Evolutionary conservation across 2,113 vertebrate species (phyloP).

Genomic region (Megaceryle torquata): DNA sequence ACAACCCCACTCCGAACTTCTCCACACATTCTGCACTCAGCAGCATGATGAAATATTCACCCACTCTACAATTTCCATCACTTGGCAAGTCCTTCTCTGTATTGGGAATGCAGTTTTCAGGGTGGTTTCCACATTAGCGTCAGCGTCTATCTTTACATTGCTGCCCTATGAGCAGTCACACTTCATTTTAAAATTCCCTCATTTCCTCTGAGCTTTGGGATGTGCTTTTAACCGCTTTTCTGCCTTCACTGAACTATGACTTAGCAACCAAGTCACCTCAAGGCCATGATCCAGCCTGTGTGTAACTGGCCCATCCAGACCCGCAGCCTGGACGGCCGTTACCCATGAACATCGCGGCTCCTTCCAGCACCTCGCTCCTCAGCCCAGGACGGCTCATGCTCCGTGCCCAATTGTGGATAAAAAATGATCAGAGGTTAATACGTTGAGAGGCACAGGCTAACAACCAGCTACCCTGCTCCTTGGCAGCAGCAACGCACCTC

Average conservation of each 20-base stretch:
- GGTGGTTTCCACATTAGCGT: not conserved
- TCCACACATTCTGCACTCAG: not conserved
- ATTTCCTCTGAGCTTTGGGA: not conserved
- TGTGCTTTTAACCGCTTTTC: not conserved
- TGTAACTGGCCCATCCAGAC: not conserved
- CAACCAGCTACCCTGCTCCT: not conserved
- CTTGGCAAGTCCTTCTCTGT: not conserved
- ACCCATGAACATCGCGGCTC: rapidly evolving
- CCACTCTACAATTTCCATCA: not conserved
- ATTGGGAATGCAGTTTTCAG: not conserved
- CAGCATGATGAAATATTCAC: not conserved
- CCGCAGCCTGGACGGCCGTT: not conserved
- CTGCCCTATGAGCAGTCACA: not conserved
- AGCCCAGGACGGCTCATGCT: rapidly evolving
- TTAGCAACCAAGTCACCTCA: not conserved
- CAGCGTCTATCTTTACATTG: not conserved
- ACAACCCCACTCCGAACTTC: not conserved
- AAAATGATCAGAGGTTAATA: not conserved
- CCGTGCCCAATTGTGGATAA: rapidly evolving
- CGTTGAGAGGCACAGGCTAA: rapidly evolving
- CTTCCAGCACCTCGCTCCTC: rapidly evolving
- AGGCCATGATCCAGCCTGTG: rapidly evolving
- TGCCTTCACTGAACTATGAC: not conserved
- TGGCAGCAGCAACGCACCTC: not conserved
- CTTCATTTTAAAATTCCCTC: not conserved